Evolutionary conservation across 30 jellyfish, hydroid and myxozoan genomes (phyloP).

Genomic region (Rhopilema esculentum): DNA sequence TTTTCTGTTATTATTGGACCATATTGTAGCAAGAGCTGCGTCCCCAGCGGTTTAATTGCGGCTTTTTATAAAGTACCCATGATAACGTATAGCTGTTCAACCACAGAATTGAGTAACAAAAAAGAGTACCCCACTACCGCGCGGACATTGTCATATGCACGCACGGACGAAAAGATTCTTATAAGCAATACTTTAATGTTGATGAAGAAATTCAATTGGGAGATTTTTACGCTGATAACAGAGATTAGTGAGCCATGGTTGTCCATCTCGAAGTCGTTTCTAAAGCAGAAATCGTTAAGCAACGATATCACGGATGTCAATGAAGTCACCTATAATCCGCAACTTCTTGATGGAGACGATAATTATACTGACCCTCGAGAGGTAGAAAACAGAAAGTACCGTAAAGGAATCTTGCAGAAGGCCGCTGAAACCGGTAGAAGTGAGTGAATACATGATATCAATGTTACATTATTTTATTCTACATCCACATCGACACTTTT

Average conservation of each 20-base stretch:
- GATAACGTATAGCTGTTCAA: conserved; percentile 91
- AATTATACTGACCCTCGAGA: conserved; percentile 8
- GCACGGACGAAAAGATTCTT: conserved; percentile 63
- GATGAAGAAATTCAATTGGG: conserved; percentile 77
- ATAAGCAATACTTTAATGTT: conserved; percentile 35
- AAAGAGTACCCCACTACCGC: conserved; percentile 85
- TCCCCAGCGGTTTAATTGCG: conserved; percentile 70
- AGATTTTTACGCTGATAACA: conserved; percentile 69
- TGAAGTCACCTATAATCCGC: conserved; percentile 38
- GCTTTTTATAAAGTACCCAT: conserved; percentile 73
- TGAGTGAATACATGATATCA: conserved; percentile 20
- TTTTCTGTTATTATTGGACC: conserved; percentile 74
- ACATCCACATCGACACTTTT: too few relatives aligned
- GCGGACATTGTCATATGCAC: conserved; percentile 85
- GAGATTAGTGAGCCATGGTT: conserved; percentile 66
- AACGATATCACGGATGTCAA: background rate
- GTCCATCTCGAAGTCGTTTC: conserved; percentile 33
- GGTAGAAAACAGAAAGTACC: background rate
- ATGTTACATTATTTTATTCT: too few relatives aligned
- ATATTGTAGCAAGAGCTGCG: conserved; percentile 69
- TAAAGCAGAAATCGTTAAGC: conserved; percentile 12
- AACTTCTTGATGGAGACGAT: conserved; percentile 20
- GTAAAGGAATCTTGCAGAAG: conserved; percentile 18
- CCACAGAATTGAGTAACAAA: conserved; percentile 64
- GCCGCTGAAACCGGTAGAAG: conserved; percentile 79